Conservation (phyloP, 2,113 vertebrate species). For the Tragelaphus imberbis region DNA sequence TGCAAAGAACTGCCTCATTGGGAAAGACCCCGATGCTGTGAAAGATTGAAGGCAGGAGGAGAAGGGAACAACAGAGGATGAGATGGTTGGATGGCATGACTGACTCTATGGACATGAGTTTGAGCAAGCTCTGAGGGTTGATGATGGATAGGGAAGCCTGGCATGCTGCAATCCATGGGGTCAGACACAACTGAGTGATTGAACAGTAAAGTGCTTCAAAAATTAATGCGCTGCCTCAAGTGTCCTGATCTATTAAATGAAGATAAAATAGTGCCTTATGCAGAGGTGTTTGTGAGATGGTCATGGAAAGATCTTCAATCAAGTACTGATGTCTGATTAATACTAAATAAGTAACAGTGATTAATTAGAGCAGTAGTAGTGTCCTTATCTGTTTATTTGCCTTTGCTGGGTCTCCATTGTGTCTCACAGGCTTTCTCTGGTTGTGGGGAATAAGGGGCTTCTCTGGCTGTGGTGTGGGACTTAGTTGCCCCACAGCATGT, state of each 20-base stretch:
- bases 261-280: neutral
- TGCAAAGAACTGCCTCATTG: neutral
- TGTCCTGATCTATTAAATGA: neutral
- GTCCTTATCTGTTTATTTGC: neutral
- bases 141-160: neutral
- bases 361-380: neutral
- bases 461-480: neutral
- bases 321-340: neutral
- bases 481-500: neutral
- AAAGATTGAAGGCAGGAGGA: neutral
- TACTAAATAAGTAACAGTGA: accelerated
- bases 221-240: neutral
- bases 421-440: neutral
- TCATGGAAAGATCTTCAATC: neutral
- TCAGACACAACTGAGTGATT: neutral
- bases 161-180: neutral
- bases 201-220: neutral
- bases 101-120: neutral
- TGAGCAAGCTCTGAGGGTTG: neutral
- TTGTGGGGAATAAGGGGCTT: neutral
- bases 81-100: neutral
- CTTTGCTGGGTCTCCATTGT: neutral
- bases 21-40: neutral
- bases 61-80: neutral
- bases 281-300: neutral